A percentile compares a stretch with the other conserved stretches of the same genome.
These are phyloP conservation scores for Xenops minutus DNA, from an alignment of 2,797 vertebrate species.

Conservation along the genomic window DNA sequence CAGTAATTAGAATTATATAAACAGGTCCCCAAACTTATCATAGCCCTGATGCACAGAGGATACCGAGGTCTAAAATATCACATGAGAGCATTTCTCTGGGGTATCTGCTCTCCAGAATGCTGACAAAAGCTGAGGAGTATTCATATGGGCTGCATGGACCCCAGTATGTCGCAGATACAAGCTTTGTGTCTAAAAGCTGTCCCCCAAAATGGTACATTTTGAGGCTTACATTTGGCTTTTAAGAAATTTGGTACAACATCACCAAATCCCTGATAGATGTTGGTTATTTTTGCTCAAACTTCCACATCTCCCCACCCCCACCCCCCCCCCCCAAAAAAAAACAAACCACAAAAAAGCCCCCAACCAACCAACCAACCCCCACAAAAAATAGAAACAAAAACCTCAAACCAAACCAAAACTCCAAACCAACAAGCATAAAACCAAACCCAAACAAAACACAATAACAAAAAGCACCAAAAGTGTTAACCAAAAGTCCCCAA, in stretches of 20 bases:
- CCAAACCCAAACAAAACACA: background rate
- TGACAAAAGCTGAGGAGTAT: background rate
- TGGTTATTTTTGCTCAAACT: background rate
- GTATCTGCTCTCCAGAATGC: background rate
- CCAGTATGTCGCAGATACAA: background rate
- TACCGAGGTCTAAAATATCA: background rate
- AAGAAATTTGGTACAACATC: background rate
- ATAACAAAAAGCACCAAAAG: fast-evolving
- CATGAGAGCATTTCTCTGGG: background rate
- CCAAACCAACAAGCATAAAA: background rate
- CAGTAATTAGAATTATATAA: background rate
- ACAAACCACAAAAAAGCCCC: background rate
- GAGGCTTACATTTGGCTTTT: background rate
- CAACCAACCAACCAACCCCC: background rate
- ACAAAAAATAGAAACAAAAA: too few species aligned
- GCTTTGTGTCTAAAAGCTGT: background rate
- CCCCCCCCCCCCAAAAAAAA: fast-evolving
- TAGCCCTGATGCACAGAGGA: background rate
- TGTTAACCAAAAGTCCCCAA: background rate
- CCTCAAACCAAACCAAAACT: too few species aligned
- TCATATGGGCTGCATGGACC: background rate
- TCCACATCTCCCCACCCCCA: fast-evolving
- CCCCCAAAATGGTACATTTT: background rate
- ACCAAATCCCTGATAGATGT: background rate
- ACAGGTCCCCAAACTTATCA: background rate